A percentile compares a stretch with the other conserved stretches of the same genome.
These are phyloP conservation scores for Antheraea yamamai DNA, from an alignment of 2,888 invertebrate genomes.

Conservation along the genomic window DNA sequence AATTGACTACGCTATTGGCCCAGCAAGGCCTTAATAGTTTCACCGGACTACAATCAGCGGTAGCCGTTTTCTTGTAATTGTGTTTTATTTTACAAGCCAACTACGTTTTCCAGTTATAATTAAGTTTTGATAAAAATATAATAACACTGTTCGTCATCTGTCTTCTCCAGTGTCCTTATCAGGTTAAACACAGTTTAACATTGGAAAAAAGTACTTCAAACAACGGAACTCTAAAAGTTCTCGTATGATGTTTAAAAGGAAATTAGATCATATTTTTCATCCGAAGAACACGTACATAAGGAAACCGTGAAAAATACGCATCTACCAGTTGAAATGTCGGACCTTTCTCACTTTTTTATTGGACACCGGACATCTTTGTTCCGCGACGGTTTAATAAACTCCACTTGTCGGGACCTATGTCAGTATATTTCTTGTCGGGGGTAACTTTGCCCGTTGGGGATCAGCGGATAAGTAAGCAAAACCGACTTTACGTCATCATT, in stretches of 20 bases:
- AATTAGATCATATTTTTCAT: neutral
- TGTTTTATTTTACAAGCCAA: no score
- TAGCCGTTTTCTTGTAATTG: no score
- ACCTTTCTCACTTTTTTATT: slow-evolving; percentile 12
- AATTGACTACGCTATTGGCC: no score
- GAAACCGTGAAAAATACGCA: slow-evolving; percentile 5
- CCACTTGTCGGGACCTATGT: slow-evolving; percentile 4
- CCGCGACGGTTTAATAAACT: slow-evolving; percentile 4
- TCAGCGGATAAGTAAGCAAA: neutral
- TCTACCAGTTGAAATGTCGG: slow-evolving; percentile 8
- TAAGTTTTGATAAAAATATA: no score
- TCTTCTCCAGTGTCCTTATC: no score
- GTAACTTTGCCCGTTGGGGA: neutral
- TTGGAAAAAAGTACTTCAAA: neutral
- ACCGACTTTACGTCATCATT: neutral
- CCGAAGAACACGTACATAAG: neutral
- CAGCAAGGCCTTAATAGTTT: no score
- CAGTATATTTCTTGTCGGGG: slow-evolving; percentile 13
- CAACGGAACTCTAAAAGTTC: neutral
- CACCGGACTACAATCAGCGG: no score
- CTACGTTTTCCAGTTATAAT: no score
- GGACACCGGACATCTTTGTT: slow-evolving; percentile 7
- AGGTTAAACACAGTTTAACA: no score
- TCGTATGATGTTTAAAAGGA: neutral
- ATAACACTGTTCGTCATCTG: no score